These are phyloP conservation scores for Drosophila mauritiana DNA, from an alignment of 1,140 invertebrate species.

Conservation along the genomic window DNA sequence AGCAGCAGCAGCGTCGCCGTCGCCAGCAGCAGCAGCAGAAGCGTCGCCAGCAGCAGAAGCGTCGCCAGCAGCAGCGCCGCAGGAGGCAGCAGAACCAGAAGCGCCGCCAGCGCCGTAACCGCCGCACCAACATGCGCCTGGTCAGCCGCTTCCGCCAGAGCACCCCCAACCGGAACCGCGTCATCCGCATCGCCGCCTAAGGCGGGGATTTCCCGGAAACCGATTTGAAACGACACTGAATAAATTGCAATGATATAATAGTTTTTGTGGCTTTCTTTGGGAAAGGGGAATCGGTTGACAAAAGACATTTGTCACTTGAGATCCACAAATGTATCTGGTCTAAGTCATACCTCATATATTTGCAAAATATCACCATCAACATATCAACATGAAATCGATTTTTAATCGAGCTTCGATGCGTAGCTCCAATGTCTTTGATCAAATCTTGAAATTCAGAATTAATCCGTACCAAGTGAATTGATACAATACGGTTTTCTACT, in stretches of 20 bases:
- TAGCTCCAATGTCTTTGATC: too few relatives aligned
- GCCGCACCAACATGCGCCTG: slow-evolving; percentile 44
- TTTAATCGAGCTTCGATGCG: too few relatives aligned
- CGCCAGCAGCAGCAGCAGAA: slow-evolving; percentile 48
- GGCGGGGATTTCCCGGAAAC: too few relatives aligned
- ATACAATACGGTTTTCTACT: too few relatives aligned
- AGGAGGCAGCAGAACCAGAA: slow-evolving; percentile 57
- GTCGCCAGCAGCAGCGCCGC: slow-evolving; percentile 62
- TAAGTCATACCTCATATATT: too few relatives aligned
- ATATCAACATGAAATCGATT: too few relatives aligned
- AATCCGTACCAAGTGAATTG: too few relatives aligned
- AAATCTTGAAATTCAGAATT: too few relatives aligned
- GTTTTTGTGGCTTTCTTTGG: too few relatives aligned
- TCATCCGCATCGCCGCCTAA: slow-evolving; percentile 44
- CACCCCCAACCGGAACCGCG: slow-evolving; percentile 44
- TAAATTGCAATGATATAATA: slow-evolving; percentile 21
- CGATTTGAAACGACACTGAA: background rate
- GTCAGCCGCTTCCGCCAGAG: slow-evolving; percentile 55
- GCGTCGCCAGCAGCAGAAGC: slow-evolving; percentile 53
- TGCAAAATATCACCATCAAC: too few relatives aligned
- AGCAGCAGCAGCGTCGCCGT: slow-evolving; percentile 37
- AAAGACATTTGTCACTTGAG: too few relatives aligned
- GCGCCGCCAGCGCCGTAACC: slow-evolving; percentile 55
- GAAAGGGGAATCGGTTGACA: background rate
- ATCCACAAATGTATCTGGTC: too few relatives aligned